Evolutionary conservation across 92 coral and sea anemone species (phyloP).

Genomic region (Porites evermanni): DNA sequence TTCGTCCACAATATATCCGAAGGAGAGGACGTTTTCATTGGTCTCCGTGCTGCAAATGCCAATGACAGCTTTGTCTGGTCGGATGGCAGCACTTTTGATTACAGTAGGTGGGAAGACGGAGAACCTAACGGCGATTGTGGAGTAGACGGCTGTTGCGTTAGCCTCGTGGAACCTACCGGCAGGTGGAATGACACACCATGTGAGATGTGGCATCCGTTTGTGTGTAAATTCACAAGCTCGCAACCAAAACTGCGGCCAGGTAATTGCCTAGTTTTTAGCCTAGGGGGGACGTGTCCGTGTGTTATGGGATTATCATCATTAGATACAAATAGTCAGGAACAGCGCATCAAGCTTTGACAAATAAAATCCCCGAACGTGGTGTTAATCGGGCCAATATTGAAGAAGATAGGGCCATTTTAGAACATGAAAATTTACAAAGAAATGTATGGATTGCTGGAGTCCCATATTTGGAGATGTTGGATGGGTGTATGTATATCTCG

Average conservation of each 20-base stretch:
- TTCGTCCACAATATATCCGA: slow-evolving; percentile 12
- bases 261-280: not conserved
- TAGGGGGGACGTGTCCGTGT: not conserved
- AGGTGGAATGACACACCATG: slow-evolving; percentile 49
- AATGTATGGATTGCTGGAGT: no score
- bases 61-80: slow-evolving; percentile 26
- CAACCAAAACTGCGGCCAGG: not conserved
- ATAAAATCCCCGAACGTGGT: no score
- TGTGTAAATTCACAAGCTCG: slow-evolving; percentile 25
- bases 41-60: slow-evolving; percentile 6
- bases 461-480: no score
- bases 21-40: slow-evolving; percentile 13
- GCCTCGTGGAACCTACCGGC: not conserved
- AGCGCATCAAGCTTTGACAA: no score
- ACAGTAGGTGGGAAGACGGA: slow-evolving; percentile 25
- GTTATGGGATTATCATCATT: no score
- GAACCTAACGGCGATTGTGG: slow-evolving; percentile 11
- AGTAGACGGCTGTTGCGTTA: slow-evolving; percentile 19
- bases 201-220: slow-evolving; percentile 21
- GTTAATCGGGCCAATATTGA: no score
- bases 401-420: no score
- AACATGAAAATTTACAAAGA: no score
- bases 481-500: no score
- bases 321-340: no score
- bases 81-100: slow-evolving; percentile 24